phyloP scores from a whole-genome alignment of 1,140 invertebrate genomes.

The Acyrthosiphon pisum region DNA sequence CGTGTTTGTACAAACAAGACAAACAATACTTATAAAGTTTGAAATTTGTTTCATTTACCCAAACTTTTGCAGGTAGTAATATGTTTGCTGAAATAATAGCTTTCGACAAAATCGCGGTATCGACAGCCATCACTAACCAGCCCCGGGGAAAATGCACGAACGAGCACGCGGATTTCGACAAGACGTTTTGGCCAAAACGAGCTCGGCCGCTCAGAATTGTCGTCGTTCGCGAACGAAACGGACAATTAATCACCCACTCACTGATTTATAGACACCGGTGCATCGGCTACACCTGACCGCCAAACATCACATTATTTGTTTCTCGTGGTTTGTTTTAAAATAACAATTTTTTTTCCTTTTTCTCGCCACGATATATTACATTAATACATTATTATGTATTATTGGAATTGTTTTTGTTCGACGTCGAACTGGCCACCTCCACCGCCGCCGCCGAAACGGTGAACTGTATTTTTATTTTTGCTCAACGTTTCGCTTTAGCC shows the following conservation, averaged over 20 bases:
- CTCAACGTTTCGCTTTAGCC: background rate
- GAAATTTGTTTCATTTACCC: background rate
- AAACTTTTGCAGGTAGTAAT: background rate
- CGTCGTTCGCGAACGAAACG: background rate
- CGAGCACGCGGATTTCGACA: background rate
- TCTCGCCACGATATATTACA: background rate
- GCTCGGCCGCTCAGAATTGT: background rate
- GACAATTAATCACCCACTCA: background rate
- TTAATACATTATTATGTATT: background rate
- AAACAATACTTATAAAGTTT: background rate
- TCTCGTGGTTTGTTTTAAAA: background rate
- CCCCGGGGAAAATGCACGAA: constrained; percentile 1
- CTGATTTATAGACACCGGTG: background rate
- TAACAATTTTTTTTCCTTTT: background rate
- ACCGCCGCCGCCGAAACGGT: background rate
- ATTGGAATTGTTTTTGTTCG: background rate
- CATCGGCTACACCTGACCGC: background rate
- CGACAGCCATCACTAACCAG: background rate
- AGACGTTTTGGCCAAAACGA: background rate
- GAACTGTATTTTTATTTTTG: constrained; percentile 17
- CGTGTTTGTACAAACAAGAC: too few relatives aligned
- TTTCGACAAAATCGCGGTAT: background rate
- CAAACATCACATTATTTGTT: background rate
- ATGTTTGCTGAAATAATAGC: background rate
- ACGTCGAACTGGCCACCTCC: background rate